Evolutionary conservation across 2,888 invertebrate genomes (phyloP).

Genomic region (Sthenelais limicola): DNA sequence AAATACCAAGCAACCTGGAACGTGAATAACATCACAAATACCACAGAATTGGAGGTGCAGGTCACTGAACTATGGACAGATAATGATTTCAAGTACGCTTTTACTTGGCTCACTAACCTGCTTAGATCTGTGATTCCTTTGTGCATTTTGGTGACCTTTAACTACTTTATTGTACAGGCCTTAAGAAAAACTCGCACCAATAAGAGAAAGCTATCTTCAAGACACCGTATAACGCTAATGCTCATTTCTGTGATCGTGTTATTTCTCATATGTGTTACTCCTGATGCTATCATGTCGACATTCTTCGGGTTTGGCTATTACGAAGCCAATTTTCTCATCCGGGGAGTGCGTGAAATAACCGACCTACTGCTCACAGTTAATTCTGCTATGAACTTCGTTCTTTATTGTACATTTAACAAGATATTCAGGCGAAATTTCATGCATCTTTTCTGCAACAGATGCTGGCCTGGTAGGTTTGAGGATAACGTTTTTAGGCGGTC

Average conservation of each 20-base stretch:
- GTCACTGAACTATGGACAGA: conserved; percentile 63
- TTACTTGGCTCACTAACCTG: conserved; percentile 68
- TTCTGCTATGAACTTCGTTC: conserved; percentile 48
- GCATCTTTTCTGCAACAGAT: conserved; percentile 40
- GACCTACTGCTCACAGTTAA: conserved; percentile 52
- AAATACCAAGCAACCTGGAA: conserved; percentile 61
- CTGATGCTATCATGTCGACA: conserved; percentile 57
- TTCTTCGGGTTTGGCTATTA: conserved; percentile 52
- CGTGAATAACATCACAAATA: conserved; percentile 53
- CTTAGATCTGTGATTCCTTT: conserved; percentile 69
- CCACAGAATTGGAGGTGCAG: conserved; percentile 56
- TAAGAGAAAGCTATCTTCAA: conserved; percentile 34
- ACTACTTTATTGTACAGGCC: conserved; percentile 67
- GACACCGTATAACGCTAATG: conserved; percentile 56
- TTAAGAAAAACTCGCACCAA: conserved; percentile 59
- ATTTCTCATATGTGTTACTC: conserved; percentile 55
- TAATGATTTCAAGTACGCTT: conserved; percentile 62
- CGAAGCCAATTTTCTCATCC: conserved; percentile 50
- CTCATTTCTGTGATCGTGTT: conserved; percentile 56
- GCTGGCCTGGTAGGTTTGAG: not conserved
- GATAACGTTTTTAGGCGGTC: conserved; percentile 4
- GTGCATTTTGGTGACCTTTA: conserved; percentile 64
- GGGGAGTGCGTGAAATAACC: conserved; percentile 55
- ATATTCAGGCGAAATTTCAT: conserved; percentile 45
- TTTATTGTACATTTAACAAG: conserved; percentile 49